Base-by-base conservation (phyloP, 2,797 vertebrate species). In the Manis pentadactyla region DNA sequence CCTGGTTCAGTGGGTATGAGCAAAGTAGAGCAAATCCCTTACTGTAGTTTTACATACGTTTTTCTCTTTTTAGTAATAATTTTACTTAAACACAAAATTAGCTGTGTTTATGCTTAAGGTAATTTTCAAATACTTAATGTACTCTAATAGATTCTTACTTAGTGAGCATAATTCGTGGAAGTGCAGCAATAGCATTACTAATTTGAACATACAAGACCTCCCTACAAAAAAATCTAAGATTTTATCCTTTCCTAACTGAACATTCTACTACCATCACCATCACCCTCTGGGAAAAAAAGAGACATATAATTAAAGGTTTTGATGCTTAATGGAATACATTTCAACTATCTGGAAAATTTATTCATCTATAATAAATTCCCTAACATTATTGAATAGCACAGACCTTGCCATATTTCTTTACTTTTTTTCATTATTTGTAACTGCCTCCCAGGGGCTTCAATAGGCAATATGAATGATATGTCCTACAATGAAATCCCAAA, bases 371-470 rank as follows among this genome's bases (percentile, higher is more conserved):
- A 55, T 39, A 68, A 90, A 66, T 74, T 57, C 27, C 31, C 31
- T 55, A 42, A 68, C 51, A 90, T 1, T 83, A 42, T 6, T 83
- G 71, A 21, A 73, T 53, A 77, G 59, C 27, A 49, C 77, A 63
- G 17, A 68, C 74, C 46, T 7, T 87, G 21, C 73, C 46, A 37
- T 39, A 53, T 82, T 81, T 87, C 18, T 83, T 75, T 87, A 90
- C 29, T 42, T 90, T 87, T 77, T 49, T 96, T 66, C 51, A 91
- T 61, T 34, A 69, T 57, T 71, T 93, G 12, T 78, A 93, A 93
- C 73, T 17, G 51, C 57, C 51, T 83, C 71, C 75, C 9, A 49
- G 79, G 11, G 83, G 9, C 63, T 46, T 89, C 90, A 77, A 86
- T 0, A 89, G 91, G 61, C 25, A 74, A 64, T 68, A 92, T 71